phyloP scores from a whole-genome alignment of 2,113 vertebrate genomes.

The Boleophthalmus pectinirostris region DNA sequence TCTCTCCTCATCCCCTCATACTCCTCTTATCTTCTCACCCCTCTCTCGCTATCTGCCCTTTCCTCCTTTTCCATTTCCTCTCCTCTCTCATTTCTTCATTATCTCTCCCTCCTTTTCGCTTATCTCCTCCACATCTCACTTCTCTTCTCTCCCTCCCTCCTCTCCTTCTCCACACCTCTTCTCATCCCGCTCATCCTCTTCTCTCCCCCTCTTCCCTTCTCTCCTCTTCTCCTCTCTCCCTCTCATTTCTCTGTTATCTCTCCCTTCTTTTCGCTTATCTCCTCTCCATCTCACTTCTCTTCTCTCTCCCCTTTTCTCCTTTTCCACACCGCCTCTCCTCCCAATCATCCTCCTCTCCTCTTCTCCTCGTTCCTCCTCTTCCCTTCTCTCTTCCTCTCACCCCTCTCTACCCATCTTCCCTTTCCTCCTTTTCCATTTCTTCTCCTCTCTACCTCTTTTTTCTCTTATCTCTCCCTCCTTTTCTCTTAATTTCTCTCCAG shows the following conservation, averaged over 20 bases:
- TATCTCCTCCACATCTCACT: too few species aligned
- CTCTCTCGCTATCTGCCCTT: neutral
- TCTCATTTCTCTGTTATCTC: neutral
- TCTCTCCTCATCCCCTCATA: too few species aligned
- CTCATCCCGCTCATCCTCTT: neutral
- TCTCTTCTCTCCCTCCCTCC: neutral
- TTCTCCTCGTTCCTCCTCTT: neutral
- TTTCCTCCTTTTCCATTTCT: too few species aligned
- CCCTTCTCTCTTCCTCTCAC: too few species aligned
- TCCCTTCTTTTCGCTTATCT: too few species aligned
- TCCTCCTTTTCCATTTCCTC: neutral
- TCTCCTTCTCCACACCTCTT: conserved; percentile 36
- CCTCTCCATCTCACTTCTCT: too few species aligned
- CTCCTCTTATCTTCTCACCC: neutral
- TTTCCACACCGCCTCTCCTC: conserved; percentile 4
- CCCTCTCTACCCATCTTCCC: too few species aligned
- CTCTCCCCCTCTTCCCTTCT: neutral
- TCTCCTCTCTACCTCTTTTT: too few species aligned
- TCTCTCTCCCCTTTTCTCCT: conserved; percentile 20
- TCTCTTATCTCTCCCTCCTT: neutral
- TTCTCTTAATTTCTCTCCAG: too few species aligned
- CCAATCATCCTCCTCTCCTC: neutral
- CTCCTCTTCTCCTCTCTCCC: neutral
- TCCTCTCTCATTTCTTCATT: neutral
- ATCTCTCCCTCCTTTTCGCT: neutral